Evolutionary conservation across 1,140 invertebrate genomes (phyloP).

Genomic region (Tachypleus tridentatus): DNA sequence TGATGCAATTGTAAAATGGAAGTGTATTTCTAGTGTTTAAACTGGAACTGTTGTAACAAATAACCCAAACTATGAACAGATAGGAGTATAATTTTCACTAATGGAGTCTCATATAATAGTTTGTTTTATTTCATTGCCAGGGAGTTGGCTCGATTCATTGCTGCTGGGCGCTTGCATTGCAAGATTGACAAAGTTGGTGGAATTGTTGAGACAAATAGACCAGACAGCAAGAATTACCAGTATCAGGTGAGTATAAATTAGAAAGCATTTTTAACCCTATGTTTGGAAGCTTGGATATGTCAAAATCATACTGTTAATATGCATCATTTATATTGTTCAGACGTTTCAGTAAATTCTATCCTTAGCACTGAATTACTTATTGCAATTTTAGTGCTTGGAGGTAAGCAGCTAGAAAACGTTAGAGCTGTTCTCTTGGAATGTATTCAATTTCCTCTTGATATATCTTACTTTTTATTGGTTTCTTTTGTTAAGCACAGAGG

Average conservation of each 20-base stretch:
- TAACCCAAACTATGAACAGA: background rate
- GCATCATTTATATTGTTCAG: background rate
- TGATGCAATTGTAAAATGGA: too few species aligned
- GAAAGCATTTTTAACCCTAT: too few species aligned
- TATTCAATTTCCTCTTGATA: too few species aligned
- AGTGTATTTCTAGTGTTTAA: background rate
- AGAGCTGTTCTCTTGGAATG: too few species aligned
- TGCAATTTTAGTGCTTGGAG: too few species aligned
- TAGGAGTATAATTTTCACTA: conserved; percentile 28
- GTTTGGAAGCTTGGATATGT: background rate
- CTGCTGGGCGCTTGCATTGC: conserved; percentile 86
- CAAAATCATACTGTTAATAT: background rate
- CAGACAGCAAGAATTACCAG: conserved; percentile 82
- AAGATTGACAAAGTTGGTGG: conserved; percentile 93
- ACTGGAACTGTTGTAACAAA: background rate
- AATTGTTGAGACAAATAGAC: conserved; percentile 92
- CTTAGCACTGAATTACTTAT: too few species aligned
- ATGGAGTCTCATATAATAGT: too few species aligned
- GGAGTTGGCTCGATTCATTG: conserved; percentile 81
- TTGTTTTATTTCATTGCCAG: conserved; percentile 30
- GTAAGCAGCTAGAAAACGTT: too few species aligned
- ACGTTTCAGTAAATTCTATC: background rate
- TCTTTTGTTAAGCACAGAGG: too few species aligned
- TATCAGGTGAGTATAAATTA: conserved; percentile 61
- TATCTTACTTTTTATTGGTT: too few species aligned